Base-by-base conservation (phyloP, 2,888 invertebrate species). In the Caenorhabditis afra region DNA sequence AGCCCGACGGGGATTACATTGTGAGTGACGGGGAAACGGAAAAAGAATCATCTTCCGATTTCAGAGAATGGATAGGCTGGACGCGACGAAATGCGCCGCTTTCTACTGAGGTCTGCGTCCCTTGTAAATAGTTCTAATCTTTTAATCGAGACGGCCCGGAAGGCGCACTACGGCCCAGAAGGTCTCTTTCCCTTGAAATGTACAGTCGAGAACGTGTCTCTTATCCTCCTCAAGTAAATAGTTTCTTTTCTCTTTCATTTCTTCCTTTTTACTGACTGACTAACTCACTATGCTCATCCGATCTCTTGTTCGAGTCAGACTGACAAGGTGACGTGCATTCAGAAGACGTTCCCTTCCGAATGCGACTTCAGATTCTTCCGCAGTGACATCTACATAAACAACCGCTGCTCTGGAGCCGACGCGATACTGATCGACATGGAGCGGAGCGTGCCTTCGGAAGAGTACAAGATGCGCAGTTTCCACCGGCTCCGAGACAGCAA, bases 361-460 rank as follows among this genome's bases (percentile, higher is more conserved):
- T 10, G 14, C 14, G 7, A 5, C n/a, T 35, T 11, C 22, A 70
- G 71, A 65, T 74, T 59, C 44, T 79, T 79, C 35, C 57, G 45
- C 41, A 55, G 55, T 3, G 79, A 79, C 20, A 37, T 68, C 2
- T 74, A 79, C 53, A 41, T 79, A 22, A 58, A 62, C 45, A 79
- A 79, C 45, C 62, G 79, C 22, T 74, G 70, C 44, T n/a, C 64
- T 4, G 50, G 49, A 7, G 79, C 74, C 16, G 79, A 79, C 18
- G 79, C 64, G 4, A 29, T 79, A 29, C 53, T 79, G 7, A 62
- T 79, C 14, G 79, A 79, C 47, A 68, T 79, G 66, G 78, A 78
- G 35, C 66, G 39, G 20, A 14, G 37, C 20, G 37, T 10, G 20
- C 35, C 44, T n/a, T 5, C 29, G n/a, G 62, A 61, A 4, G 62